Evolutionary conservation across 1,140 invertebrate genomes (phyloP).

Genomic region (Nasonia longicornis): DNA sequence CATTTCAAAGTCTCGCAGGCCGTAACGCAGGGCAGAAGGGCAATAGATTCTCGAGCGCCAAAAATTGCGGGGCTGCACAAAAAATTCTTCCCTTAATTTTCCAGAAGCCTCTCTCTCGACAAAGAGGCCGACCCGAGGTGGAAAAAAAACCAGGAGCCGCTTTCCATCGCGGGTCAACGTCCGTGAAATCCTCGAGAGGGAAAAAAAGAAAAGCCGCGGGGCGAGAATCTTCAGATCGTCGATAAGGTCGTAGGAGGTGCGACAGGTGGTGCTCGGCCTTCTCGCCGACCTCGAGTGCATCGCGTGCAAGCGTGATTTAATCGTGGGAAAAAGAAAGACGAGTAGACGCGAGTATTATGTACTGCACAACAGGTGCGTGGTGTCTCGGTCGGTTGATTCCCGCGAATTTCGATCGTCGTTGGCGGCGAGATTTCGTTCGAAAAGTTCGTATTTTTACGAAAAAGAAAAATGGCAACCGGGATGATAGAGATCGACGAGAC

Average conservation of each 20-base stretch:
- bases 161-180: conserved; percentile 26
- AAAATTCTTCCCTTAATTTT: not conserved
- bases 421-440: too few species aligned
- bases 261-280: conserved; percentile 61
- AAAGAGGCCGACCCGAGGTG: too few species aligned
- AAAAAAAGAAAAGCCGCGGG: not conserved
- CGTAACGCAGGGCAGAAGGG: not conserved
- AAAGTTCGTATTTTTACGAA: too few species aligned
- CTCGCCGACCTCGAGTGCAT: conserved; percentile 51
- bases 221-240: not conserved
- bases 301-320: conserved; percentile 53
- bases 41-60: not conserved
- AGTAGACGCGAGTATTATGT: not conserved
- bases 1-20: not conserved
- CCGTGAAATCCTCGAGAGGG: conserved; percentile 5
- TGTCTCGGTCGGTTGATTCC: conserved; percentile 51
- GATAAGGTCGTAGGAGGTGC: conserved; percentile 44
- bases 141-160: not conserved
- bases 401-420: not conserved
- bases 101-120: not conserved
- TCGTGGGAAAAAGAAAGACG: conserved; percentile 55
- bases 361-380: conserved; percentile 22
- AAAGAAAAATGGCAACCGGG: too few species aligned
- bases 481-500: too few species aligned
- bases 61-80: not conserved